These are phyloP conservation scores for Ormyrus thymus DNA, from an alignment of 2,888 invertebrate genomes.

Conservation along the genomic window DNA sequence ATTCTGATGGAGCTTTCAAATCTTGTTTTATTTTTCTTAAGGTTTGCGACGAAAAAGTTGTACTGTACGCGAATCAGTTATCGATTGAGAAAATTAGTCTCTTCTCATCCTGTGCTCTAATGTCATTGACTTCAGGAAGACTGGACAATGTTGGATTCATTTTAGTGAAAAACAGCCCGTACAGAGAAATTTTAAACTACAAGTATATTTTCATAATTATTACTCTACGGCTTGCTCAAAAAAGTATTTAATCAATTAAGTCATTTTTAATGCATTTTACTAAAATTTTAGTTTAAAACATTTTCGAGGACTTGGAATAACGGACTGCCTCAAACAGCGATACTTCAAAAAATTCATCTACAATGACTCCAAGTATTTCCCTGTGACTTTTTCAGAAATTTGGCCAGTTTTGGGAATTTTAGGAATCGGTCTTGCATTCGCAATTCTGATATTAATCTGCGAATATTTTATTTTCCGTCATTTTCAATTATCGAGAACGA, in stretches of 20 bases:
- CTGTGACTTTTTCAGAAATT: constrained; percentile 25
- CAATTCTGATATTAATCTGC: constrained; percentile 17
- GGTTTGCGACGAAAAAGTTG: constrained; percentile 51
- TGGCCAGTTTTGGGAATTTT: constrained; percentile 42
- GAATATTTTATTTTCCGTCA: constrained; percentile 22
- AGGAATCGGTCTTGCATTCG: constrained; percentile 16
- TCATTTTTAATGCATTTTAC: background rate
- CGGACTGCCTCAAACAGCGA: constrained; percentile 26
- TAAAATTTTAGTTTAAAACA: constrained; percentile 44
- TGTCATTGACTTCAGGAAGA: constrained; percentile 42
- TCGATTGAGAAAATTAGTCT: constrained; percentile 44
- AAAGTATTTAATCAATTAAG: background rate
- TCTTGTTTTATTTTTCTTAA: background rate
- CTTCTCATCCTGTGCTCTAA: constrained; percentile 51
- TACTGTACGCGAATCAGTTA: constrained; percentile 42
- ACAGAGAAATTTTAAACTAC: constrained; percentile 53
- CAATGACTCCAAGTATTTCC: constrained; percentile 29
- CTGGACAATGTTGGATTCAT: constrained; percentile 49
- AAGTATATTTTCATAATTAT: constrained; percentile 42
- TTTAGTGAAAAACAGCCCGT: constrained; percentile 53
- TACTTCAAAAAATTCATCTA: constrained; percentile 32
- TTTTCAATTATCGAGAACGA: background rate
- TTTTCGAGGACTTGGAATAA: constrained; percentile 37
- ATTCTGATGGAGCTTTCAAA: background rate
- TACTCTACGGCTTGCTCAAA: background rate